Conservation (phyloP, 2,113 vertebrate genomes). For the Psophia crepitans region DNA sequence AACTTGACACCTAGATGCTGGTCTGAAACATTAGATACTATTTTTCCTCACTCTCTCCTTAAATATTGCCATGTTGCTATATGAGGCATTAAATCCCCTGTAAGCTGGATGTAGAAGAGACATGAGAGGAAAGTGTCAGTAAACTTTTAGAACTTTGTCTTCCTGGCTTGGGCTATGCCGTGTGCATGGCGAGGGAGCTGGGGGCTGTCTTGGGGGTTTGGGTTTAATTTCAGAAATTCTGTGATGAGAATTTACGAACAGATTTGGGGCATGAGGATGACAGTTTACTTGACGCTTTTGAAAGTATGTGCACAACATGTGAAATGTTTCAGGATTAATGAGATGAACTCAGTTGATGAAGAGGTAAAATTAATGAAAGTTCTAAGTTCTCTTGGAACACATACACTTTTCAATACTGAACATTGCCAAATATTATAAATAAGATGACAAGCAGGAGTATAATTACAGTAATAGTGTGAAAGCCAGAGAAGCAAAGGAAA, state of each 20-base stretch:
- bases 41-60: not conserved
- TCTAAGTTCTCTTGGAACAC: not conserved
- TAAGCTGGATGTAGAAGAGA: not conserved
- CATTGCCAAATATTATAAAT: not conserved
- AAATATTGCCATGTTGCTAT: not conserved
- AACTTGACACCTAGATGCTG: not conserved
- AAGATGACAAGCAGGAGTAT: not conserved
- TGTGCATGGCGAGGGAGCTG: too few species aligned
- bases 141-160: not conserved
- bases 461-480: not conserved
- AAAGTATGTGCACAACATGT: not conserved
- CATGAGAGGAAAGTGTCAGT: not conserved
- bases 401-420: not conserved
- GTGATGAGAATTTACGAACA: not conserved
- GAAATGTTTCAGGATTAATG: not conserved
- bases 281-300: not conserved
- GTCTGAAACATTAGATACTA: not conserved
- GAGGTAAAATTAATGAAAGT: not conserved
- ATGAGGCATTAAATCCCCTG: not conserved
- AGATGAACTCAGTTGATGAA: not conserved
- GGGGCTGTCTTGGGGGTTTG: not conserved
- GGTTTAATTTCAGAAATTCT: not conserved
- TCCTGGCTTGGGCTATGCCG: not conserved
- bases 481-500: not conserved
- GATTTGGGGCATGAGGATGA: not conserved